These are phyloP conservation scores for Eurosta solidaginis DNA, from an alignment of 1,140 invertebrate genomes.

Conservation along the genomic window DNA sequence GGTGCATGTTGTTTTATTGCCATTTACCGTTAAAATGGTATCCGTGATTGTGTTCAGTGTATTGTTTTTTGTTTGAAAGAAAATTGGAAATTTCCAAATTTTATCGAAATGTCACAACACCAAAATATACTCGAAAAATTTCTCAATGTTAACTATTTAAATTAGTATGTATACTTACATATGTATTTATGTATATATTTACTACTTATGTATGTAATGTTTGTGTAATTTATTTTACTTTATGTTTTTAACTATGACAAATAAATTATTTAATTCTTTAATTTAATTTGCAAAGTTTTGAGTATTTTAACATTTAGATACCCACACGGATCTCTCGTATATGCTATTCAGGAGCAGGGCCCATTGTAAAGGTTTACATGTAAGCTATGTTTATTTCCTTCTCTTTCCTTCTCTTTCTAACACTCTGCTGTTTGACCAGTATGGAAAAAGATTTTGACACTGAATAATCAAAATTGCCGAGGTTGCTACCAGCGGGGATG, in stretches of 20 bases:
- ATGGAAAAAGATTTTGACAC: too few species aligned
- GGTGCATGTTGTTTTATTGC: neutral
- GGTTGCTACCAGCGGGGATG: too few species aligned
- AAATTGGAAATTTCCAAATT: neutral
- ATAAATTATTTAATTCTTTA: constrained; percentile 38
- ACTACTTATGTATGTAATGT: neutral
- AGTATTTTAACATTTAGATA: too few species aligned
- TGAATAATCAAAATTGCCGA: too few species aligned
- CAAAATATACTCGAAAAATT: neutral
- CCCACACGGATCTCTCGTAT: too few species aligned
- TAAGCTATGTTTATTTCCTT: too few species aligned
- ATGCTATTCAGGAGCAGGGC: too few species aligned
- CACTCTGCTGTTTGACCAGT: too few species aligned
- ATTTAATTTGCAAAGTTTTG: too few species aligned
- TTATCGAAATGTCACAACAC: neutral
- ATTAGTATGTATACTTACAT: neutral
- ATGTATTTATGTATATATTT: neutral
- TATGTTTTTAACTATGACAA: constrained; percentile 38
- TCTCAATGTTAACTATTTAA: constrained; percentile 7
- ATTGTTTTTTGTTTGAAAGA: neutral
- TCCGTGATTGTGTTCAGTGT: constrained; percentile 5
- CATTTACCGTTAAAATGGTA: neutral
- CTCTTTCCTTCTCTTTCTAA: too few species aligned
- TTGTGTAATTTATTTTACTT: neutral
- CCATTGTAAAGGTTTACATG: too few species aligned